Evolutionary conservation across 2,797 vertebrate genomes (phyloP), one percentile per base, ranked within the genome.

Genomic region (Pipistrellus nathusii): DNA sequence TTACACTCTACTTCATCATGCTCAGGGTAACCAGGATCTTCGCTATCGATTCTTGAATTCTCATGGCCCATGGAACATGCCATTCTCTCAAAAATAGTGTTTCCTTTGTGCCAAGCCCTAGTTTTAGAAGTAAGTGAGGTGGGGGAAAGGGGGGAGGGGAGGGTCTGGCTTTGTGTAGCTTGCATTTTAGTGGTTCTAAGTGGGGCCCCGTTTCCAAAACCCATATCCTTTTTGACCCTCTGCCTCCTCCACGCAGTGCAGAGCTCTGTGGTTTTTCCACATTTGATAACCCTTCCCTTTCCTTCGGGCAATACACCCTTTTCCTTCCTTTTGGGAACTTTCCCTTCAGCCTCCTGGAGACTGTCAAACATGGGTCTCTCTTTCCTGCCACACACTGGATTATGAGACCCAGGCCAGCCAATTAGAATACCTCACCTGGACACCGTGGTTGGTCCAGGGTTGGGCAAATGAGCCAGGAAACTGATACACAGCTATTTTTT

Each of bases 91-190:
- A 11, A 15, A 23, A 15, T 3, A 62, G 27, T 21, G 8, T 13
- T 88, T 32, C 48, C 46, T 85, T 66, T 48, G 13, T 62, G 35
- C 21, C 21, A 77, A 59, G 7, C 14, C 6, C 57, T 55, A 9
- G 27, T 32, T 32, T 78, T 41, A 71, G 38, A 27, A 59, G 11
- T 8, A 35, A 14, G 3, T 10, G 15, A 10, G 23, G 4, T 2
- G 8, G 53, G 20, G 8, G 48, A 1, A 8, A 21, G 9, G 4
- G 4, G 23, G 23, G 0, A 1, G 57, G 55, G 25, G 23, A 1
- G 21, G 11, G 57, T 44, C n/a, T 66, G 46, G 17, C 8, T 13
- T 86, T 38, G 2, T 2, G 21, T 62, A 64, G 72, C 6, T 57
- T n/a, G 21, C 23, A 3, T 64, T 88, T 57, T 25, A 66, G 62